phyloP scores from a whole-genome alignment of 1,140 invertebrate genomes.

The Dendrolimus punctatus region DNA sequence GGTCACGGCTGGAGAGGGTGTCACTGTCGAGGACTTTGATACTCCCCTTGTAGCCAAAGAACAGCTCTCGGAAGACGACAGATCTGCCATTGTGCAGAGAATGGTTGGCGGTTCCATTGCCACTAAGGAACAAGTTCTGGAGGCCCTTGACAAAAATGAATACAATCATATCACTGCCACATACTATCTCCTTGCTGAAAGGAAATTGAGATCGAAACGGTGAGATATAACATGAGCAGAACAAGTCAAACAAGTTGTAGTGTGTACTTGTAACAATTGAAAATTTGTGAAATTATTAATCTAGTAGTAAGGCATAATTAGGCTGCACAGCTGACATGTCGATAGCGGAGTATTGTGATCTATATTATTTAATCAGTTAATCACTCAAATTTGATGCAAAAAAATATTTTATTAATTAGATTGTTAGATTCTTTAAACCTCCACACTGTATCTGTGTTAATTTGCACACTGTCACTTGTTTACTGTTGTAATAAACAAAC shows the following conservation, averaged over 20 bases:
- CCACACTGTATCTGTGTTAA: too few species aligned
- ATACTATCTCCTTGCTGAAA: constrained; percentile 96
- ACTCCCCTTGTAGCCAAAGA: constrained; percentile 58
- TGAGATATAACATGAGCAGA: constrained; percentile 14
- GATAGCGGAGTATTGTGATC: too few species aligned
- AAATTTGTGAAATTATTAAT: too few species aligned
- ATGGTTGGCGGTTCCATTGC: constrained; percentile 97
- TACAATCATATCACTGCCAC: constrained; percentile 99
- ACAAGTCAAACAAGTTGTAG: not conserved
- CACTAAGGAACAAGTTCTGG: constrained; percentile 92
- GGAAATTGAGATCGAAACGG: constrained; percentile 84
- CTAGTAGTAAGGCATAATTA: too few species aligned
- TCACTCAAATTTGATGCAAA: too few species aligned
- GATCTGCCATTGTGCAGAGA: constrained; percentile 92
- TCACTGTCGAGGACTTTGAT: constrained; percentile 60
- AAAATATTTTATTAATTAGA: too few species aligned
- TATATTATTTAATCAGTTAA: too few species aligned
- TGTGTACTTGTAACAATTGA: too few species aligned
- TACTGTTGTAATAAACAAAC: too few species aligned
- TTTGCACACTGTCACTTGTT: too few species aligned
- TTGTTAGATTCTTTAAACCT: too few species aligned
- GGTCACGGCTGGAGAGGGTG: constrained; percentile 76
- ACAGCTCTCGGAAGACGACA: constrained; percentile 86
- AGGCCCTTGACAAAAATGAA: constrained; percentile 94
- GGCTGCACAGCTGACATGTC: too few species aligned